A percentile compares a stretch with the other conserved stretches of the same genome.
Evolutionary conservation across 2,888 invertebrate species (phyloP).

Genomic region (Abrostola triplasia): DNA sequence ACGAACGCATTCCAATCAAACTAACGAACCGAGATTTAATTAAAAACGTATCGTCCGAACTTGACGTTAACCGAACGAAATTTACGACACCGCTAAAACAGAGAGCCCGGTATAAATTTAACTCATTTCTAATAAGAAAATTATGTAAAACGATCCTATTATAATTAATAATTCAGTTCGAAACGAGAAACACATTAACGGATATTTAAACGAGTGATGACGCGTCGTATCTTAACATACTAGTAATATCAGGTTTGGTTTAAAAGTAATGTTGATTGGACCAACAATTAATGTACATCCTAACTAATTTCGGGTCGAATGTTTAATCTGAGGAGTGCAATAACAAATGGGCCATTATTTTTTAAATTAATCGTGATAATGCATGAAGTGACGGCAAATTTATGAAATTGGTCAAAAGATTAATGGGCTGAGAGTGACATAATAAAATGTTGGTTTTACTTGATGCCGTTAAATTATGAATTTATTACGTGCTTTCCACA

Average conservation of each 20-base stretch:
- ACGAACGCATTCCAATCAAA: conserved; percentile 65
- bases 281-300: conserved; percentile 48
- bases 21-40: conserved; percentile 82
- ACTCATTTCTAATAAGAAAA: conserved; percentile 84
- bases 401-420: conserved; percentile 63
- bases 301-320: conserved; percentile 37
- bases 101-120: conserved; percentile 78
- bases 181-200: conserved; percentile 72
- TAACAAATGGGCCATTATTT: conserved; percentile 50
- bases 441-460: conserved; percentile 56
- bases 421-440: conserved; percentile 59
- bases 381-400: conserved; percentile 64
- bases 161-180: conserved; percentile 84
- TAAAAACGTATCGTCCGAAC: conserved; percentile 76
- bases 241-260: conserved; percentile 35
- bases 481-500: conserved; percentile 5
- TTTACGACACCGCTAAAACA: conserved; percentile 86
- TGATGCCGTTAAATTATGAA: conserved; percentile 37
- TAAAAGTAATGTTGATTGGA: conserved; percentile 57
- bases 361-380: conserved; percentile 63
- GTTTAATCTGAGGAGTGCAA: conserved; percentile 29
- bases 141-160: conserved; percentile 84
- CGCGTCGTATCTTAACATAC: conserved; percentile 55
- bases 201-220: conserved; percentile 62
- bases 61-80: conserved; percentile 72